Evolutionary conservation across 2,113 vertebrate genomes (phyloP), one percentile per base, ranked within the genome.

Genomic region (Xenopus tropicalis): DNA sequence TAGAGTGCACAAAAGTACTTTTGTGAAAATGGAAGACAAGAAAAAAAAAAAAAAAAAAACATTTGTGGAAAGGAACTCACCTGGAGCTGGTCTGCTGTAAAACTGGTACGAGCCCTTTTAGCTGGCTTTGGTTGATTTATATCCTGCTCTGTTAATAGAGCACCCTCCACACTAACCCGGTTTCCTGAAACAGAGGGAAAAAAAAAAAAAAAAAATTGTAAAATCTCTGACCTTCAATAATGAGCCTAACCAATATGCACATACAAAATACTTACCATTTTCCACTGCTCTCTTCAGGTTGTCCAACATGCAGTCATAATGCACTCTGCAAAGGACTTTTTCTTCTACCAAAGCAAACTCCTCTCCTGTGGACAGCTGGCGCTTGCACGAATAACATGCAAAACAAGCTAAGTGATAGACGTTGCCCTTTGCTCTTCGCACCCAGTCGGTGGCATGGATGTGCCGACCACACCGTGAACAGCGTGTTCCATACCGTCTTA

Each of bases 231-330:
- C 17, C 20, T 20, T 57, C 17, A 57, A 57, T 57, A 3, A 57
- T 5, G 4, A 52, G 19, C 48, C n/a, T 21, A 57, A 21, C 10
- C 1, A 57, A 57, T 5, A 19, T 20, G 10, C 17, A 10, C 54
- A 37, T 37, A 13, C 46, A 48, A 1, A 14, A 0, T 0, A 62
- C 78, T 91, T 88, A 98, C 97, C 97, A 17, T 95, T 99, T 85
- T 98, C 96, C 58, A 95, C 93, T 78, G 96, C 96, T 84, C 95
- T 89, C 83, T 98, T 98, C 43, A 99, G 90, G 71, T 98, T 98
- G 85, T 99, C 97, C 89, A 98, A 74, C 97, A 98, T 96, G 84
- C 95, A 96, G 87, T 98, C 96, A 1, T 98, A 99, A 78, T 99
- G 97, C 8, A 97, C 93, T 56, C 94, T 89, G 68, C 97, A 99